Conservation (phyloP, 1,140 invertebrate species). For the Caenorhabditis tropicalis region DNA sequence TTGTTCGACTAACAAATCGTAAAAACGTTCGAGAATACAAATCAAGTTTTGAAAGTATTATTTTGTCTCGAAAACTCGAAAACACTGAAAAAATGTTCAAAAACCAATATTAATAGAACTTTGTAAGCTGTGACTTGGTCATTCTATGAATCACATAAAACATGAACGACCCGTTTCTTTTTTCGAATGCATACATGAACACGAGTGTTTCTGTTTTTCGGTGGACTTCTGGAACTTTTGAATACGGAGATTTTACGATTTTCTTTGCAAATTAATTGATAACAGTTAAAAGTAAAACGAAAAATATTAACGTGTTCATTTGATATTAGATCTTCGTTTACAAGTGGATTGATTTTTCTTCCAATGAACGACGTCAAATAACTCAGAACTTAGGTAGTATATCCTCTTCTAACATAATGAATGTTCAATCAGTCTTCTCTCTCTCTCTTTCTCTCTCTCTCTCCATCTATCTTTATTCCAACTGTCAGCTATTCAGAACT, state of each 20-base stretch:
- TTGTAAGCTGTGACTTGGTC: not conserved
- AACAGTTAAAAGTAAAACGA: too few species aligned
- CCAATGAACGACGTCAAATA: too few species aligned
- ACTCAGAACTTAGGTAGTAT: too few species aligned
- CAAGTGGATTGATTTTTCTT: too few species aligned
- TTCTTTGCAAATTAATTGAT: too few species aligned
- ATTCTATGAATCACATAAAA: constrained; percentile 11
- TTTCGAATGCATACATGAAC: not conserved
- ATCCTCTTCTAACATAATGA: too few species aligned
- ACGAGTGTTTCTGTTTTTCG: not conserved
- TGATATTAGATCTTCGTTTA: too few species aligned
- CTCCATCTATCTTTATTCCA: not conserved
- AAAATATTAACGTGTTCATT: too few species aligned
- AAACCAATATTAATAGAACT: not conserved
- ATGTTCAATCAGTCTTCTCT: not conserved
- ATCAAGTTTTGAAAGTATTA: not conserved
- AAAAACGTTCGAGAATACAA: not conserved
- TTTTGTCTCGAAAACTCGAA: not conserved
- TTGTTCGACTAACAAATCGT: not conserved
- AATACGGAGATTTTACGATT: too few species aligned
- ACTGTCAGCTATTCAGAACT: not conserved
- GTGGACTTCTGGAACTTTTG: too few species aligned
- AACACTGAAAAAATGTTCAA: not conserved
- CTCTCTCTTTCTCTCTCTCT: not conserved
- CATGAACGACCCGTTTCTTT: constrained; percentile 3